phyloP scores from a whole-genome alignment of 37 sponge, comb jelly and placozoan genomes.

The Hexactinellida sp. region DNA sequence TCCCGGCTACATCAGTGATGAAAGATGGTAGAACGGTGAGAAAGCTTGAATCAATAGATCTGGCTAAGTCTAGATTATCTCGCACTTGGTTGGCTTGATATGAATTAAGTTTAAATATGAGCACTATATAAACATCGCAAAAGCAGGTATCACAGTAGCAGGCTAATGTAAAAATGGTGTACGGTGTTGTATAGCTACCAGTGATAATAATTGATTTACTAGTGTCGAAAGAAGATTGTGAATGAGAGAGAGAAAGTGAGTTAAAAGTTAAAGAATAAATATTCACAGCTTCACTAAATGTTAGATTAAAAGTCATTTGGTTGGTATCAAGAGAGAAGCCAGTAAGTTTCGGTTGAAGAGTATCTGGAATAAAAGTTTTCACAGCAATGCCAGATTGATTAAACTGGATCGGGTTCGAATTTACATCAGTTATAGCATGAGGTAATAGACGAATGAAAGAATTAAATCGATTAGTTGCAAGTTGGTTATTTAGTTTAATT shows the following conservation, averaged over 20 bases:
- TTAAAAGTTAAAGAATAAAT: neutral
- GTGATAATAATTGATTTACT: neutral
- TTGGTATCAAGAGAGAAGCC: neutral
- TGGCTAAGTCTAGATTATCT: neutral
- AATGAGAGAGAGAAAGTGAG: neutral
- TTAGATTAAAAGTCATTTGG: neutral
- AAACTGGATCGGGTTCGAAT: neutral
- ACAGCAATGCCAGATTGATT: neutral
- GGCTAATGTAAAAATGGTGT: neutral
- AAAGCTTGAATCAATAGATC: slow-evolving; percentile 21
- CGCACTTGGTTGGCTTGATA: neutral
- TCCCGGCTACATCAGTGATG: slow-evolving; percentile 33
- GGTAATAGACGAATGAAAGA: neutral
- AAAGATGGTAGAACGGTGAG: slow-evolving; percentile 29
- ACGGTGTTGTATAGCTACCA: neutral
- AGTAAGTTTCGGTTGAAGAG: neutral
- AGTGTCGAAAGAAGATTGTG: neutral
- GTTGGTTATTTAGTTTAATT: neutral
- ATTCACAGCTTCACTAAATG: slow-evolving; percentile 61
- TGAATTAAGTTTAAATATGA: neutral
- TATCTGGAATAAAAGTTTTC: neutral
- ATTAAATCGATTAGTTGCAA: neutral
- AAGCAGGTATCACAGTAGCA: neutral
- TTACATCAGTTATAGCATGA: neutral
- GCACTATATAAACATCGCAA: neutral